These are phyloP conservation scores for Chironomus tentans DNA, from an alignment of 2,888 invertebrate genomes.

Conservation along the genomic window DNA sequence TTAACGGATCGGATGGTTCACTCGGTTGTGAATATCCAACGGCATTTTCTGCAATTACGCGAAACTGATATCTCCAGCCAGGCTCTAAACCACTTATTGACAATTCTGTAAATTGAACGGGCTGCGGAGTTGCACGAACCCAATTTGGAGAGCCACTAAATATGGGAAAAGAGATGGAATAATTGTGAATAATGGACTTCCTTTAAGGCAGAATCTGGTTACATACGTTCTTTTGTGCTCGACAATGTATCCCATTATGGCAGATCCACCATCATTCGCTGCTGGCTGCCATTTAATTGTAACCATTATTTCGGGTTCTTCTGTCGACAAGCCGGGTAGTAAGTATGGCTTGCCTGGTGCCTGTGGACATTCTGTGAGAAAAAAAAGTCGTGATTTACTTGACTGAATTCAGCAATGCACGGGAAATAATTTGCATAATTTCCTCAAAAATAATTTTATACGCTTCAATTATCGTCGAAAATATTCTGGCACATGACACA, in stretches of 20 bases:
- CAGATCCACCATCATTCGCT: constrained; percentile 75
- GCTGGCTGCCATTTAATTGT: constrained; percentile 77
- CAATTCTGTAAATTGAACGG: constrained; percentile 63
- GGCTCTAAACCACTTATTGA: constrained; percentile 74
- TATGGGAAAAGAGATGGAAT: constrained; percentile 31
- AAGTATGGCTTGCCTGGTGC: constrained; percentile 77
- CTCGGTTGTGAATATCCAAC: constrained; percentile 79
- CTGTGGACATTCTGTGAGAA: constrained; percentile 58
- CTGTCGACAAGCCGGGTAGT: constrained; percentile 53
- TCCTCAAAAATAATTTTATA: too few relatives aligned
- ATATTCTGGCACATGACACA: background rate
- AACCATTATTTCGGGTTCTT: constrained; percentile 65
- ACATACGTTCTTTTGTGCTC: constrained; percentile 54
- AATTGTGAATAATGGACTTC: too few relatives aligned
- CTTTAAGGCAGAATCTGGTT: background rate
- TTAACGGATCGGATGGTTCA: constrained; percentile 75
- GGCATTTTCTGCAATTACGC: constrained; percentile 85
- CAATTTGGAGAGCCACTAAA: constrained; percentile 63
- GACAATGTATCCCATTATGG: constrained; percentile 72
- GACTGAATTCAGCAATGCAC: background rate
- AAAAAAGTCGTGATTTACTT: background rate
- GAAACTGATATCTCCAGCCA: constrained; percentile 81
- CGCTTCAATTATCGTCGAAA: background rate
- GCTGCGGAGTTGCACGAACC: constrained; percentile 68
- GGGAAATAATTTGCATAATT: background rate